A percentile compares a stretch with the other conserved stretches of the same genome.
Conservation (phyloP, 2,113 vertebrate genomes). For the Oncorhynchus kisutch region DNA sequence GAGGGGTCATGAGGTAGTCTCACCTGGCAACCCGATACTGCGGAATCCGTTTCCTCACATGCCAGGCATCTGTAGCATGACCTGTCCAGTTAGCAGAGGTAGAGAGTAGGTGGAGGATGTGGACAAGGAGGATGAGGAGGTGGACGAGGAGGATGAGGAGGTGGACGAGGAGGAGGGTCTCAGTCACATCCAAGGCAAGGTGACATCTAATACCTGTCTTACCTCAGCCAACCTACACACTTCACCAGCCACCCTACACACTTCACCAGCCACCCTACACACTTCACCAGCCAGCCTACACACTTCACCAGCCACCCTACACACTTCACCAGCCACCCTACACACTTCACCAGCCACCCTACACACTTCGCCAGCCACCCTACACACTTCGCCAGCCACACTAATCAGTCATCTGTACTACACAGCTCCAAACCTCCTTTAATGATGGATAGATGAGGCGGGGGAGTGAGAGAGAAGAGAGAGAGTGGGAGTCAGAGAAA, state of each 20-base stretch:
- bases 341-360: slow-evolving; percentile 31
- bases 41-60: slow-evolving; percentile 69
- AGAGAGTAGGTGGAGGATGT: slow-evolving; percentile 27
- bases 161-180: not conserved
- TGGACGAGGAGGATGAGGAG: not conserved
- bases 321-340: slow-evolving; percentile 4
- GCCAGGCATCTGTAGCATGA: slow-evolving; percentile 53
- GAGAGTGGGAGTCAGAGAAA: not conserved
- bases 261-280: slow-evolving; percentile 26
- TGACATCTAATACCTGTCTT: slow-evolving; percentile 55
- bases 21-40: slow-evolving; percentile 67
- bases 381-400: not conserved
- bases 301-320: slow-evolving; percentile 32
- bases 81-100: slow-evolving; percentile 37
- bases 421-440: slow-evolving; percentile 18
- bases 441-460: slow-evolving; percentile 5
- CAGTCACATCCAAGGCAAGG: slow-evolving; percentile 35
- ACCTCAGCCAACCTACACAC: slow-evolving; percentile 47
- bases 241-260: not conserved
- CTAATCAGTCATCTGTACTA: not conserved
- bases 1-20: slow-evolving; percentile 50
- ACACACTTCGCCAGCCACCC: slow-evolving; percentile 28
- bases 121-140: not conserved
- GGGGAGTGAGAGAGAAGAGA: not conserved
- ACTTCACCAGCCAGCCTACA: slow-evolving; percentile 31